These are phyloP conservation scores for Liasis olivaceus DNA, from an alignment of 2,797 vertebrate species.

Conservation along the genomic window DNA sequence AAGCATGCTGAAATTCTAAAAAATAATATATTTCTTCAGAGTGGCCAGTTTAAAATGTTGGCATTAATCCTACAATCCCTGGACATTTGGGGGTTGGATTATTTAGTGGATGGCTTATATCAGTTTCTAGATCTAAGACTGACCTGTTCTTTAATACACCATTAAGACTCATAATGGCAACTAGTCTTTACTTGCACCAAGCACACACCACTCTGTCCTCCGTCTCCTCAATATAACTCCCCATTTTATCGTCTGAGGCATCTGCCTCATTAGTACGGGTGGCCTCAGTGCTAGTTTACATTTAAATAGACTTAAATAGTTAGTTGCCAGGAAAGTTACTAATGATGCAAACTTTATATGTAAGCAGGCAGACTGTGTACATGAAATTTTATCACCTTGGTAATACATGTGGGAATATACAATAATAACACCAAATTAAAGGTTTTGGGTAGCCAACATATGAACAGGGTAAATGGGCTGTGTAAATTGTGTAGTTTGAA, in stretches of 20 bases:
- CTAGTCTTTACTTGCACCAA: background rate
- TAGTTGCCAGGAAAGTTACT: background rate
- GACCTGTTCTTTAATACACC: background rate
- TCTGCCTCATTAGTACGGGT: background rate
- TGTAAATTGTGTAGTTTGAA: slow-evolving; percentile 60
- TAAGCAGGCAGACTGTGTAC: background rate
- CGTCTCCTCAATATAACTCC: background rate
- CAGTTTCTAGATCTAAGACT: background rate
- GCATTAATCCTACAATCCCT: background rate
- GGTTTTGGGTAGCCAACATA: slow-evolving; percentile 5
- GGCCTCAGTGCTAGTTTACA: background rate
- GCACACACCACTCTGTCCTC: background rate
- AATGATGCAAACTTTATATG: background rate
- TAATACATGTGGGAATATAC: background rate
- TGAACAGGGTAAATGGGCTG: slow-evolving; percentile 38
- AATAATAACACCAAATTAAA: background rate
- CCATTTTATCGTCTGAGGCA: background rate
- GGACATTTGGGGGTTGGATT: background rate
- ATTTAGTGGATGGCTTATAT: background rate
- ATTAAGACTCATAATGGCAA: background rate
- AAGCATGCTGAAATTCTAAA: background rate
- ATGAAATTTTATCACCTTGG: background rate
- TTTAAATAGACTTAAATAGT: background rate
- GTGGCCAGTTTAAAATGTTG: background rate
- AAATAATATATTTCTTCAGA: background rate